Conservation (phyloP, 1,140 invertebrate genomes). For the Conus ventricosus region DNA sequence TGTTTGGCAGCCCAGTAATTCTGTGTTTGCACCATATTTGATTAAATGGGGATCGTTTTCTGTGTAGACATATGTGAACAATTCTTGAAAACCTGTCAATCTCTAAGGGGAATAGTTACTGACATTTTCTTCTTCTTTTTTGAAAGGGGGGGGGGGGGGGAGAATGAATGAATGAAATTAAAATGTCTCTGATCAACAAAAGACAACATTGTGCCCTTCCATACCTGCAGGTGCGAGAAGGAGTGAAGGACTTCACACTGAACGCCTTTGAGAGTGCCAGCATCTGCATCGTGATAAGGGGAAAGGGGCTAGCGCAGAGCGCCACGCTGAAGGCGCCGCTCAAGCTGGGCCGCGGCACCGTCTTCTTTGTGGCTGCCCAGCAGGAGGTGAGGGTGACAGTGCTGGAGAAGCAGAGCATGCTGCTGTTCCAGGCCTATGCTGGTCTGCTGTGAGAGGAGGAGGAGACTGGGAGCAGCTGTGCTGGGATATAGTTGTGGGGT, state of each 20-base stretch:
- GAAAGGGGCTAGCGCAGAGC: conserved; percentile 68
- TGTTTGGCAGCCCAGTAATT: too few species aligned
- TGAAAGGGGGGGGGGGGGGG: too few species aligned
- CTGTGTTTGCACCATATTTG: too few species aligned
- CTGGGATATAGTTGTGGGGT: too few species aligned
- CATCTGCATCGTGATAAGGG: conserved; percentile 81
- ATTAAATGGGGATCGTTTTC: too few species aligned
- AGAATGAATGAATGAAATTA: too few species aligned
- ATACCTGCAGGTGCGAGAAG: conserved; percentile 76
- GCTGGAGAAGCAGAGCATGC: conserved; percentile 41
- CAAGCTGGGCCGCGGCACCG: conserved; percentile 76
- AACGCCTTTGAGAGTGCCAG: conserved; percentile 80
- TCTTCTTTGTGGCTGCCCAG: conserved; percentile 76
- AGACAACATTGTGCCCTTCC: too few species aligned
- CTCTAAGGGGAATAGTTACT: too few species aligned
- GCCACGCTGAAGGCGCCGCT: conserved; percentile 75
- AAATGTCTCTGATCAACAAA: too few species aligned
- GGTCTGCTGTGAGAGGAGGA: conserved; percentile 24
- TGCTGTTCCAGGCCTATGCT: conserved; percentile 67
- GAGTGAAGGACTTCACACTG: conserved; percentile 74
- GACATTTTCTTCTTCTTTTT: too few species aligned
- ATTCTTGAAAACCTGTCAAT: too few species aligned
- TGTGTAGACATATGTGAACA: too few species aligned
- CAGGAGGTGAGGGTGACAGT: conserved; percentile 59
- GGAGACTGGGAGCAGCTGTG: neutral